Percentiles rank a stretch among this genome's conserved stretches.
These are phyloP conservation scores for Xiphophorus birchmanni DNA, from an alignment of 2,797 vertebrate species.

Conservation along the genomic window DNA sequence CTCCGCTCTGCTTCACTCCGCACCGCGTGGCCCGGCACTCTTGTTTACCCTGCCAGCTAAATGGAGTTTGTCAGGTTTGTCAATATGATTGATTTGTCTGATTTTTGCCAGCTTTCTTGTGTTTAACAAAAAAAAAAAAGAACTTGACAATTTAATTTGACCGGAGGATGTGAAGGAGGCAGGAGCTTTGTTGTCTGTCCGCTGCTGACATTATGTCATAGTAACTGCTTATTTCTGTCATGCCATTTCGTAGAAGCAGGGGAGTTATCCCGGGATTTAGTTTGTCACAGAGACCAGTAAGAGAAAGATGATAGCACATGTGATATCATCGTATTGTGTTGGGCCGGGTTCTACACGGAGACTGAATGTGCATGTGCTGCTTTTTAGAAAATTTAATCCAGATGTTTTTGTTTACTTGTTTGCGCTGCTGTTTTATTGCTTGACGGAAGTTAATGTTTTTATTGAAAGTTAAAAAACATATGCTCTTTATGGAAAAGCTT, in stretches of 20 bases:
- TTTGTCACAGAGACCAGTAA: slow-evolving; percentile 43
- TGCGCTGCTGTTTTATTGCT: slow-evolving; percentile 20
- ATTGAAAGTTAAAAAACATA: background rate
- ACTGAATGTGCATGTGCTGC: slow-evolving; percentile 11
- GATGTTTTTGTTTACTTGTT: slow-evolving; percentile 31
- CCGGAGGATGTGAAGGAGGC: slow-evolving; percentile 54
- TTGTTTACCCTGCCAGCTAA: slow-evolving; percentile 93
- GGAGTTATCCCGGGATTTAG: slow-evolving; percentile 38
- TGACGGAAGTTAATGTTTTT: slow-evolving; percentile 13
- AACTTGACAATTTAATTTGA: slow-evolving; percentile 83
- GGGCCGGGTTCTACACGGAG: slow-evolving; percentile 24
- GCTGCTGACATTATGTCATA: slow-evolving; percentile 64
- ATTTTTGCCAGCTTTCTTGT: slow-evolving; percentile 78
- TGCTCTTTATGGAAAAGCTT: slow-evolving; percentile 4
- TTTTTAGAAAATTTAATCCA: slow-evolving; percentile 10
- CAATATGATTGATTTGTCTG: slow-evolving; percentile 89
- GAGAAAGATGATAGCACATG: slow-evolving; percentile 17
- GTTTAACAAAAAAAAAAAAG: slow-evolving; percentile 55
- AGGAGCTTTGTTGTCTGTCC: slow-evolving; percentile 65
- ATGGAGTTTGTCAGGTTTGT: slow-evolving; percentile 99
- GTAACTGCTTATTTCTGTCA: slow-evolving; percentile 71
- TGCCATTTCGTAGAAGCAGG: slow-evolving; percentile 48
- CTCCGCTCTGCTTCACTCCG: slow-evolving; percentile 81
- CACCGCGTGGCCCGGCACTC: slow-evolving; percentile 87
- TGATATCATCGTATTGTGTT: background rate